Percentiles rank a stretch among this genome's conserved stretches.
These are phyloP conservation scores for Rapana venosa DNA, from an alignment of 2,888 invertebrate species.

Conservation along the genomic window DNA sequence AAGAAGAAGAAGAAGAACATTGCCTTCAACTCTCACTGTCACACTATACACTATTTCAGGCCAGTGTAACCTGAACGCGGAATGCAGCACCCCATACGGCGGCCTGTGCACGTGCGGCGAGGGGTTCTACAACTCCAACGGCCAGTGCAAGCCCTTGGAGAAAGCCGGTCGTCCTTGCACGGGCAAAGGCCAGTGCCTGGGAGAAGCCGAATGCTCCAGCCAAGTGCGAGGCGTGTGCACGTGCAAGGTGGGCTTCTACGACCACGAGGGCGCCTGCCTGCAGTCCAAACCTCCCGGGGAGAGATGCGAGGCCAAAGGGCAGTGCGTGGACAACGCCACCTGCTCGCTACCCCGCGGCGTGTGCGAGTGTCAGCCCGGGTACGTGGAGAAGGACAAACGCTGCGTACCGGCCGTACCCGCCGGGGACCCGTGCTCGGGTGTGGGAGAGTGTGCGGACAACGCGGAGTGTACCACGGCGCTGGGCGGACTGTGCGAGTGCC, in stretches of 20 bases:
- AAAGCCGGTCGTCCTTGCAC: slow-evolving; percentile 45
- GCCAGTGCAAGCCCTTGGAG: slow-evolving; percentile 41
- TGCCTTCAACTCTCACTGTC: no score
- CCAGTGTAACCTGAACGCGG: slow-evolving; percentile 46
- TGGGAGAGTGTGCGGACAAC: slow-evolving; percentile 45
- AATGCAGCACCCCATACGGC: slow-evolving; percentile 46
- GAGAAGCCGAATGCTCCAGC: slow-evolving; percentile 44
- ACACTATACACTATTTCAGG: neutral
- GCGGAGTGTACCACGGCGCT: slow-evolving; percentile 41
- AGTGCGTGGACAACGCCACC: slow-evolving; percentile 34
- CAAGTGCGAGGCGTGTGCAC: slow-evolving; percentile 43
- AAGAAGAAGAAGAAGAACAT: no score
- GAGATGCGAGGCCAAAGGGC: neutral
- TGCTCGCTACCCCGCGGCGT: neutral
- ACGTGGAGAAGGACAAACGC: slow-evolving; percentile 29
- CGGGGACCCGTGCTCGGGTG: slow-evolving; percentile 38
- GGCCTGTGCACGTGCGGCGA: slow-evolving; percentile 48
- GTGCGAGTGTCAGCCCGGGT: slow-evolving; percentile 39
- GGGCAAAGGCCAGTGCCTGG: slow-evolving; percentile 46
- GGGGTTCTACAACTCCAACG: slow-evolving; percentile 42
- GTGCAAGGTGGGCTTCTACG: slow-evolving; percentile 43
- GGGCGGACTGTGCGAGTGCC: slow-evolving; percentile 43
- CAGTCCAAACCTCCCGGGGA: slow-evolving; percentile 33
- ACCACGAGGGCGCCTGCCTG: slow-evolving; percentile 41
- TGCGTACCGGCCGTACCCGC: slow-evolving; percentile 40